Evolutionary conservation across 1,140 invertebrate genomes (phyloP).

Genomic region (Grapholita molesta): DNA sequence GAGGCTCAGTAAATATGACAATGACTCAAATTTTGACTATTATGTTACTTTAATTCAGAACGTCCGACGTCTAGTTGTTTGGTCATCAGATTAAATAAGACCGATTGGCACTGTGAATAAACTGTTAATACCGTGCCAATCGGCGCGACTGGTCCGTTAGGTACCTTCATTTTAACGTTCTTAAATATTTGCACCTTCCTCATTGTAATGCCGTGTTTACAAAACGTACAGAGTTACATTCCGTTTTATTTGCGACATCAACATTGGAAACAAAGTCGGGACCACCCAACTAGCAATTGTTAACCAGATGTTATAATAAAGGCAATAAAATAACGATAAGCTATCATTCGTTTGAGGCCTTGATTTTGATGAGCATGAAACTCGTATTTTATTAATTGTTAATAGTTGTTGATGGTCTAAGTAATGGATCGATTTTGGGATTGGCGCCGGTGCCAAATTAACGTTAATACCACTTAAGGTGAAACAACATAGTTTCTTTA

Average conservation of each 20-base stretch:
- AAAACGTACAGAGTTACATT: constrained; percentile 42
- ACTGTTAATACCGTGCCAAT: background rate
- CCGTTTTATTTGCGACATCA: constrained; percentile 52
- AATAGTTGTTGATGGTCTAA: background rate
- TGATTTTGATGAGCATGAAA: constrained; percentile 29
- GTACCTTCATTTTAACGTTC: constrained; percentile 2
- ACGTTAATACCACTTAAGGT: background rate
- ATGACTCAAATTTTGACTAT: too few relatives aligned
- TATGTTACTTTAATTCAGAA: too few relatives aligned
- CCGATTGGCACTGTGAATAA: too few relatives aligned
- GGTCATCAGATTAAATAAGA: background rate
- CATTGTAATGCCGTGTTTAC: constrained; percentile 54
- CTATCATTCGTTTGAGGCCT: constrained; percentile 40
- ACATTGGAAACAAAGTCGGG: constrained; percentile 37
- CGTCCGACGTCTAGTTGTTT: too few relatives aligned
- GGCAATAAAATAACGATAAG: constrained; percentile 53
- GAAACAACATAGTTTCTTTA: background rate
- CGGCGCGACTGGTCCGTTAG: too few relatives aligned
- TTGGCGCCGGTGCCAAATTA: constrained; percentile 1
- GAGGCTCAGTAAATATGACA: too few relatives aligned
- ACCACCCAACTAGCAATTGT: constrained; percentile 62
- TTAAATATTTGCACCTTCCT: constrained; percentile 27
- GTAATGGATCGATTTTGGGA: background rate
- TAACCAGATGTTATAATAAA: constrained; percentile 51
- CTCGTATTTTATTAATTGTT: constrained; percentile 31